These are phyloP conservation scores for Hafferia zeledoni DNA, from an alignment of 2,797 vertebrate genomes.

Conservation along the genomic window DNA sequence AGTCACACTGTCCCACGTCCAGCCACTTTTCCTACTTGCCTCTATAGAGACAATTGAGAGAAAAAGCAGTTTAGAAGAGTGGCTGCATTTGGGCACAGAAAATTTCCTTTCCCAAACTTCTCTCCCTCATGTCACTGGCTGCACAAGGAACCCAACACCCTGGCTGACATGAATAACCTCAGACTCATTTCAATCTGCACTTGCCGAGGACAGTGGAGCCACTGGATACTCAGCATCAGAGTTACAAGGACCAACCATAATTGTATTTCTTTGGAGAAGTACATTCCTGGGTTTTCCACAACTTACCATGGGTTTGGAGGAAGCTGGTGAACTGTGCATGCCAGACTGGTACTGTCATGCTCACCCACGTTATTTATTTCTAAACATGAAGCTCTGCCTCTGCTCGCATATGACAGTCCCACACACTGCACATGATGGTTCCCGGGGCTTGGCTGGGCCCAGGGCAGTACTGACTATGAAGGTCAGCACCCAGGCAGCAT, in stretches of 20 bases:
- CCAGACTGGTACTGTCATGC: neutral
- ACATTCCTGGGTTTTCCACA: neutral
- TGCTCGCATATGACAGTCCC: neutral
- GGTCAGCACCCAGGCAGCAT: neutral
- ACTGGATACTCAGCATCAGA: neutral
- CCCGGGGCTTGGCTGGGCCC: neutral
- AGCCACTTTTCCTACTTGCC: accelerated
- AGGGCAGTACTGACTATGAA: neutral
- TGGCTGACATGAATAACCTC: neutral
- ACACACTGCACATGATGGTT: accelerated
- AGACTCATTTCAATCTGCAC: neutral
- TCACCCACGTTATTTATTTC: neutral
- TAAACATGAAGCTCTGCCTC: neutral
- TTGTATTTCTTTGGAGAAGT: neutral
- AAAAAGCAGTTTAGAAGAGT: neutral
- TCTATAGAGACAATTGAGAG: neutral
- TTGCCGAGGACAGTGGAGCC: accelerated
- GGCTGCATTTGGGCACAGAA: neutral
- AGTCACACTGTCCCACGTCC: neutral
- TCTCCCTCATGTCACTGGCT: neutral
- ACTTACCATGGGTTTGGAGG: neutral
- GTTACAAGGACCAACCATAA: neutral
- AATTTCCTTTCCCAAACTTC: neutral
- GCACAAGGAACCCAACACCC: neutral
- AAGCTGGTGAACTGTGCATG: neutral